A percentile compares a stretch with the other conserved stretches of the same genome.
These are phyloP conservation scores for Coenobita brevimanus DNA, from an alignment of 1,140 invertebrate species.

Conservation along the genomic window DNA sequence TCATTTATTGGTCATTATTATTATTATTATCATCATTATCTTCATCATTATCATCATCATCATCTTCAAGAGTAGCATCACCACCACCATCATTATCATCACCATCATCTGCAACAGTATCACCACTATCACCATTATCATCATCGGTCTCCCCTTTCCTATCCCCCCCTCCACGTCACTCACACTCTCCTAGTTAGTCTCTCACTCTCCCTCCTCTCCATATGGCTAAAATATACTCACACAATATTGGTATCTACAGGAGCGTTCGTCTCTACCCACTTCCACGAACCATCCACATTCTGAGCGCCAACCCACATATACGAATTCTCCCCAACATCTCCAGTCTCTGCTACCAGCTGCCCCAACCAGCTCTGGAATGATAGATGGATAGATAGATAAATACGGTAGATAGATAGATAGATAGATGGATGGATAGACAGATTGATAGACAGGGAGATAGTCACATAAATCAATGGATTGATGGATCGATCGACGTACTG, in stretches of 20 bases:
- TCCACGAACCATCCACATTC: neutral
- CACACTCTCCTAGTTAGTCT: no score
- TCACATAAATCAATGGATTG: no score
- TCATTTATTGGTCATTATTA: neutral
- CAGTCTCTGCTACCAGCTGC: constrained; percentile 7
- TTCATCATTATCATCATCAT: no score
- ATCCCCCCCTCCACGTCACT: no score
- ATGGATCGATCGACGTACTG: no score
- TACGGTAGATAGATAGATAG: neutral
- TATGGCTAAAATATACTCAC: constrained; percentile 7
- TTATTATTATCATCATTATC: neutral
- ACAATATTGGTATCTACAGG: neutral
- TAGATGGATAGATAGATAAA: neutral
- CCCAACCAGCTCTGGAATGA: constrained; percentile 15
- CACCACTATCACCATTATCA: no score
- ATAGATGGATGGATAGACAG: neutral
- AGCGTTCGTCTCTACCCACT: constrained; percentile 16
- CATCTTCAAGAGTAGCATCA: no score
- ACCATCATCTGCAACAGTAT: no score
- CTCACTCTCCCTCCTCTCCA: no score
- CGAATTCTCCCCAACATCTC: constrained; percentile 1
- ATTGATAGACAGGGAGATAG: no score
- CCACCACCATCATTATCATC: no score
- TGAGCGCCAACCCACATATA: constrained; percentile 51
- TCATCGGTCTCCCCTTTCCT: no score